Evolutionary conservation across 2,113 vertebrate species (phyloP), one percentile per base, ranked within the genome.

Genomic region (Struthidea cinerea): DNA sequence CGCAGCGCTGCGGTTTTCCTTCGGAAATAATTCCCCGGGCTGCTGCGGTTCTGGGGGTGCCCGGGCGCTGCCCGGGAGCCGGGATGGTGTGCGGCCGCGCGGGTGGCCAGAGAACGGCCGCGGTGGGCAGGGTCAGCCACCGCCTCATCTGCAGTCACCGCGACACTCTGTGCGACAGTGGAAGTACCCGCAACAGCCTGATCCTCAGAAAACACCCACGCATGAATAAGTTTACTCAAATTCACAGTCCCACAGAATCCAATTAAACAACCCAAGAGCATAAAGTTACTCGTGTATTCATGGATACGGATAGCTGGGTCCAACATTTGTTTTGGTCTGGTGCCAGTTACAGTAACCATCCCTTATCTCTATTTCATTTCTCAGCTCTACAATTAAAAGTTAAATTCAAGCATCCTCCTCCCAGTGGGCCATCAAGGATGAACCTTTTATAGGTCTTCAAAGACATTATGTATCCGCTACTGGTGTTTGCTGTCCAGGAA

Each of bases 401-500:
- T 93, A 71, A 57, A 94, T 78, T 82, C 87, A 90, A 87, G 44
- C 80, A 53, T 69, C 37, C 44, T 79, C 53, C 68, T 90, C 90
- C 80, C 73, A 24, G 19, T 2, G 8, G 64, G 33, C 70, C n/a
- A 19, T 46, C 64, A 49, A 64, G 49, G 56, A 82, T 89, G 35
- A 93, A 96, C 92, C 73, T 96, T 96, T 92, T 50, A 89, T 82
- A 93, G 76, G 52, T 73, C 52, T 94, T 84, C 68, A 93, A 92
- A 96, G 95, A 69, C 61, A 96, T 95, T 78, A 92, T 89, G 73
- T 68, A 89, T 84, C 88, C 75, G 46, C 71, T 95, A 9, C 60
- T 92, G 82, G 86, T 53, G 76, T 35, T 79, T 95, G 50, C 44
- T 90, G 85, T 71, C 83, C 65, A 68, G 32, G 76, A 88, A 68